These are phyloP conservation scores for Gadopsis marmoratus DNA, from an alignment of 2,797 vertebrate species.

Conservation along the genomic window DNA sequence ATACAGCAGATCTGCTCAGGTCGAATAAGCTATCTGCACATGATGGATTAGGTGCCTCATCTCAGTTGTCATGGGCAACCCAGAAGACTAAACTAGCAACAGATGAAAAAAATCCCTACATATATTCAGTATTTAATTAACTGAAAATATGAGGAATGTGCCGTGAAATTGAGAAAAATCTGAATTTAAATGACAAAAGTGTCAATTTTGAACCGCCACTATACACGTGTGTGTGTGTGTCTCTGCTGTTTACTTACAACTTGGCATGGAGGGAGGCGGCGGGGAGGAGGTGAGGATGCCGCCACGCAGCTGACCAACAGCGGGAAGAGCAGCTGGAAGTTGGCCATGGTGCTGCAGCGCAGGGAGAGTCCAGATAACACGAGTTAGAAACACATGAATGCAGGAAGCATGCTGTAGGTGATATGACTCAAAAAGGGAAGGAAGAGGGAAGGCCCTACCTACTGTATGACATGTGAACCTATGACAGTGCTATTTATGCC, in stretches of 20 bases:
- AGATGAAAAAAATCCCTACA: conserved; percentile 3
- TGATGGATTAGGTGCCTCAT: conserved; percentile 34
- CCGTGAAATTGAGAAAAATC: background rate
- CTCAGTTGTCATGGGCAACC: conserved; percentile 32
- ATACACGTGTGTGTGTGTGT: background rate
- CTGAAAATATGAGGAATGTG: conserved; percentile 30
- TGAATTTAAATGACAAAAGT: background rate
- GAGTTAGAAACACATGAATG: conserved; percentile 41
- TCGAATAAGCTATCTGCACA: conserved; percentile 44
- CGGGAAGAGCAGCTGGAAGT: conserved; percentile 86
- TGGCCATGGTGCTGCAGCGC: conserved; percentile 89
- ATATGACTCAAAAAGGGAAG: conserved; percentile 49
- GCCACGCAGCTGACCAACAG: conserved; percentile 77
- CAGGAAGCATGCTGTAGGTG: conserved; percentile 53
- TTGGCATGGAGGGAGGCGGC: conserved; percentile 81
- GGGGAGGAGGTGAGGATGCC: conserved; percentile 71
- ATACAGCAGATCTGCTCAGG: conserved; percentile 32
- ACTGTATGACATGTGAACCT: conserved; percentile 48
- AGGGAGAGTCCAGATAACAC: conserved; percentile 47
- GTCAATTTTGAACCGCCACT: background rate
- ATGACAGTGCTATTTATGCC: conserved; percentile 55
- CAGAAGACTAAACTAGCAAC: conserved; percentile 34
- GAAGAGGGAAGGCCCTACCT: conserved; percentile 55
- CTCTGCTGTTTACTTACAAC: conserved; percentile 84
- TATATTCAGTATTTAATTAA: background rate